Evolutionary conservation across 2,888 invertebrate genomes (phyloP).

Genomic region (Drosophila paramelanica): DNA sequence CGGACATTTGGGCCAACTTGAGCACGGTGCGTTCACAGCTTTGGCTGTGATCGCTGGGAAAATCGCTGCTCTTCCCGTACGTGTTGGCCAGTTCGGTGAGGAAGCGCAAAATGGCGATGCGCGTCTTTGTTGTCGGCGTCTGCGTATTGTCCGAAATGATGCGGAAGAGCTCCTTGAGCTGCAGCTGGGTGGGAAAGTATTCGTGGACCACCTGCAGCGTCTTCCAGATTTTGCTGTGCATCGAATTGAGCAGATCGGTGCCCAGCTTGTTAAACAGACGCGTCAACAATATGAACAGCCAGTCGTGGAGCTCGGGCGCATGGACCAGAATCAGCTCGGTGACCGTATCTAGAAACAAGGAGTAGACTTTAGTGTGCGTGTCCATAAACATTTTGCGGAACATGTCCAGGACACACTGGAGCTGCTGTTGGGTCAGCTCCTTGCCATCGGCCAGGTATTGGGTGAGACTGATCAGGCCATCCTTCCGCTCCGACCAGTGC

Average conservation of each 20-base stretch:
- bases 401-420: constrained; percentile 94
- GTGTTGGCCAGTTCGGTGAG: constrained; percentile 89
- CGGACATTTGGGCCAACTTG: constrained; percentile 90
- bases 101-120: constrained; percentile 91
- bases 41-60: constrained; percentile 82
- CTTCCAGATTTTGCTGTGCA: constrained; percentile 95
- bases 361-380: constrained; percentile 97
- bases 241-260: constrained; percentile 95
- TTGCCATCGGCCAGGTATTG: constrained; percentile 88
- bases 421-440: constrained; percentile 87
- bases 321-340: constrained; percentile 95
- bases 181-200: constrained; percentile 89
- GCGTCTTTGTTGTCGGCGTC: constrained; percentile 94
- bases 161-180: constrained; percentile 88
- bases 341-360: constrained; percentile 96
- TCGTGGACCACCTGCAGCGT: constrained; percentile 91
- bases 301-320: constrained; percentile 94
- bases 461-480: constrained; percentile 93
- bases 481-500: constrained; percentile 97
- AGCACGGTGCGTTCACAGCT: constrained; percentile 88
- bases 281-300: constrained; percentile 96
- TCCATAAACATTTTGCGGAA: constrained; percentile 99
- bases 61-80: constrained; percentile 86
- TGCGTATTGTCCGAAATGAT: constrained; percentile 97
- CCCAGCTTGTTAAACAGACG: constrained; percentile 95